Evolutionary conservation across 1,140 invertebrate genomes (phyloP), one percentile per base, ranked within the genome.

Genomic region (Carposina sasakii): DNA sequence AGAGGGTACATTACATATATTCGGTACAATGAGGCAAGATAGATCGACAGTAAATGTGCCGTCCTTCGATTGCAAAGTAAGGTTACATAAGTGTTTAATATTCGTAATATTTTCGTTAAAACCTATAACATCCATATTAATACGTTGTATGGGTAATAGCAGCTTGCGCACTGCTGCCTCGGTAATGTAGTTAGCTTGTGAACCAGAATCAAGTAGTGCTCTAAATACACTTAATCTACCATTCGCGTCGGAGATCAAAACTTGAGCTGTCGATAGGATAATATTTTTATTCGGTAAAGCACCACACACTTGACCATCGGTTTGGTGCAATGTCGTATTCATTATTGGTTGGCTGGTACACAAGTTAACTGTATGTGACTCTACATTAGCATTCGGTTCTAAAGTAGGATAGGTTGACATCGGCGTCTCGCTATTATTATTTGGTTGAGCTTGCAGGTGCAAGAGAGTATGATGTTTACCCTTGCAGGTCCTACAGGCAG

Each of bases 51-150:
- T n/a, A 33, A 33, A 33, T n/a, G 5, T 33, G 15, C 15, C n/a
- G n/a, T 33, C 30, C 30, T 6, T 33, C 5, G 30, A 33, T 3
- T 33, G 30, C 3, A 33, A n/a, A 4, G 30, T 33, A n/a, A 33
- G 30, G 3, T 33, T 5, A 13, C 30, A 33, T 33, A 33, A n/a
- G 3, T 33, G 4, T 3, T 33, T 13, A 3, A 33, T 33, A n/a
- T 33, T 33, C 3, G 30, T 33, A 33, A 33, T 15, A 5, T 33
- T 33, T 33, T 33, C 30, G n/a, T 33, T 33, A 33, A 33, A 33
- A 6, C 30, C 30, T 6, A 33, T 13, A 8, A 33, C 30, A 4
- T 33, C 30, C 30, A 33, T 33, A 3, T 33, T 33, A 4, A 33
- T 13, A 33, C n/a, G 3, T 33, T 33, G 5, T 33, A 15, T 33